Evolutionary conservation across 2,888 invertebrate genomes (phyloP).

Genomic region (Chaitophorus viminalis): DNA sequence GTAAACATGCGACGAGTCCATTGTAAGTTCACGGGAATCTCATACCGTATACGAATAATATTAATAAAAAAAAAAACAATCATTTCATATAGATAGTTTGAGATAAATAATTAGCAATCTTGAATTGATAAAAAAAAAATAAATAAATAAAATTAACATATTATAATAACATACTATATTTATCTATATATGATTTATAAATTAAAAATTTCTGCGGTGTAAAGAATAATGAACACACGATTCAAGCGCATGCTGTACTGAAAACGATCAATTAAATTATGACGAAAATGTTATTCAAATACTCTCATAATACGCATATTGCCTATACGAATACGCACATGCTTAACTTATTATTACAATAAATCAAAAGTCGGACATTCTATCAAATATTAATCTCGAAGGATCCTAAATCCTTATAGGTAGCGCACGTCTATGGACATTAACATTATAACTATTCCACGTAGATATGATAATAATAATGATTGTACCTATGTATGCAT

Average conservation of each 20-base stretch:
- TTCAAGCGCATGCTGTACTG: not conserved
- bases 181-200: not conserved
- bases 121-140: not conserved
- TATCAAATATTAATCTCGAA: no score
- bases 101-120: not conserved
- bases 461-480: no score
- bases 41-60: not conserved
- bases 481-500: no score
- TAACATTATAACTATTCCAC: no score
- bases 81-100: not conserved
- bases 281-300: no score
- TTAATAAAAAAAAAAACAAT: not conserved
- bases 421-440: no score
- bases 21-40: not conserved
- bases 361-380: no score
- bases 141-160: not conserved
- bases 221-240: not conserved
- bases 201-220: not conserved
- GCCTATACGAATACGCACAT: no score
- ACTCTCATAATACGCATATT: no score
- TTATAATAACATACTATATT: not conserved
- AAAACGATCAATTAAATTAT: no score
- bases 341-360: no score
- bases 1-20: not conserved
- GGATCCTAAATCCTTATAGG: no score